A percentile compares a stretch with the other conserved stretches of the same genome.
These are phyloP conservation scores for Amniataba percoides DNA, from an alignment of 2,797 vertebrate genomes.

Conservation along the genomic window DNA sequence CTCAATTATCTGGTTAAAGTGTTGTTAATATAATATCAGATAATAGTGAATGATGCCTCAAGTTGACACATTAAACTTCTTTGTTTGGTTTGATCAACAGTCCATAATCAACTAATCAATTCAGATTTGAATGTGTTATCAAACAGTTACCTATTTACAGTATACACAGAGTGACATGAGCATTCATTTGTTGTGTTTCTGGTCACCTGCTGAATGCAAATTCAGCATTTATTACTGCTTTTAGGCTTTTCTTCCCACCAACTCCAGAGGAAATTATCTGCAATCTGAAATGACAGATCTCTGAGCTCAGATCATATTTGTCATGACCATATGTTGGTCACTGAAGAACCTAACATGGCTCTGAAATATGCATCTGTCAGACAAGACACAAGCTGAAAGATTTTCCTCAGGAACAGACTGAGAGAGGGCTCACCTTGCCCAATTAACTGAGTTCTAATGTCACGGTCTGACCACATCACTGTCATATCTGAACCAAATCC, in stretches of 20 bases:
- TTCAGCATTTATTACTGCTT: not conserved
- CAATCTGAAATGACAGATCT: not conserved
- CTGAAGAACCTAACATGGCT: conserved; percentile 33
- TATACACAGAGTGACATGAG: not conserved
- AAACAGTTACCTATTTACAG: not conserved
- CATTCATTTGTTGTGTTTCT: not conserved
- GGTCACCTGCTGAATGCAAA: not conserved
- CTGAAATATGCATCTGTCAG: conserved; percentile 52
- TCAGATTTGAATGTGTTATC: not conserved
- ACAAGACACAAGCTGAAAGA: conserved; percentile 38
- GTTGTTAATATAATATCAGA: not conserved
- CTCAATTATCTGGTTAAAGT: not conserved
- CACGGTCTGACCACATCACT: conserved; percentile 16
- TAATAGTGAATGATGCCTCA: not conserved
- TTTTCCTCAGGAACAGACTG: conserved; percentile 26
- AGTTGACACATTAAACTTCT: not conserved
- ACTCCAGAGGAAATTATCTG: not conserved
- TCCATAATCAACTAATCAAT: not conserved
- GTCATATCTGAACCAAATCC: conserved; percentile 21
- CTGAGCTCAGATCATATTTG: conserved; percentile 22
- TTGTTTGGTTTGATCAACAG: not conserved
- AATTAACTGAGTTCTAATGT: conserved; percentile 53
- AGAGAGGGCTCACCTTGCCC: conserved; percentile 34
- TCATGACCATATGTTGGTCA: conserved; percentile 43
- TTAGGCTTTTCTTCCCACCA: not conserved